Evolutionary conservation across 1,140 invertebrate genomes (phyloP).

Genomic region (Liolophura sinensis): DNA sequence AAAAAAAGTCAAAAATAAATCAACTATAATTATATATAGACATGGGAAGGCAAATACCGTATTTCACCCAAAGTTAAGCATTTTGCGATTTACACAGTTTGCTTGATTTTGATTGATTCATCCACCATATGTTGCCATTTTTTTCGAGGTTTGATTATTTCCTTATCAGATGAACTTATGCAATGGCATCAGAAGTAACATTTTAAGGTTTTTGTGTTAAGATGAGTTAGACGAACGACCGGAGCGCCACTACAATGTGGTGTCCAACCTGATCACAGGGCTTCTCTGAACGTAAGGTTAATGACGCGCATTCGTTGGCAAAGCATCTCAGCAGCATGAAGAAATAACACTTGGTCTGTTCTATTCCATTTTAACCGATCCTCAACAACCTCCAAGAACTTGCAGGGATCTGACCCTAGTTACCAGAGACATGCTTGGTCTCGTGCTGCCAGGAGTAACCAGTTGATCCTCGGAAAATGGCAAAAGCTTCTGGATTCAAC

Average conservation of each 20-base stretch:
- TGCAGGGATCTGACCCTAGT: constrained; percentile 90
- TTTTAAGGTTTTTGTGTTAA: too few species aligned
- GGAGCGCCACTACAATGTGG: constrained; percentile 76
- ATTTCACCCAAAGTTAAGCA: too few species aligned
- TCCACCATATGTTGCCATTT: too few species aligned
- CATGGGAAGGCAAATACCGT: too few species aligned
- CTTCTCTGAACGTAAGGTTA: constrained; percentile 91
- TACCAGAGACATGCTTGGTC: constrained; percentile 82
- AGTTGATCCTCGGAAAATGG: constrained; percentile 88
- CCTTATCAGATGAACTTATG: too few species aligned
- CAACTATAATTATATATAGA: too few species aligned
- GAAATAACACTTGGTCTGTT: constrained; percentile 85
- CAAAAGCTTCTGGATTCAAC: constrained; percentile 79
- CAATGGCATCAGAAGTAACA: too few species aligned
- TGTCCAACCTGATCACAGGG: constrained; percentile 77
- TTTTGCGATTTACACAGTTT: too few species aligned
- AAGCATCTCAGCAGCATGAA: constrained; percentile 88
- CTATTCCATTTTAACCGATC: constrained; percentile 86
- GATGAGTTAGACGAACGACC: constrained; percentile 70
- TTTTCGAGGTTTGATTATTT: too few species aligned
- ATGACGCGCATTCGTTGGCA: constrained; percentile 78
- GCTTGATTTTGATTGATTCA: too few species aligned
- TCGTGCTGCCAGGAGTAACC: constrained; percentile 79
- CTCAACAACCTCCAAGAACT: constrained; percentile 78
- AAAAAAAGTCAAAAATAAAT: too few species aligned